phyloP scores from a whole-genome alignment of 2,797 vertebrate genomes.

The Poeciliopsis turneri region DNA sequence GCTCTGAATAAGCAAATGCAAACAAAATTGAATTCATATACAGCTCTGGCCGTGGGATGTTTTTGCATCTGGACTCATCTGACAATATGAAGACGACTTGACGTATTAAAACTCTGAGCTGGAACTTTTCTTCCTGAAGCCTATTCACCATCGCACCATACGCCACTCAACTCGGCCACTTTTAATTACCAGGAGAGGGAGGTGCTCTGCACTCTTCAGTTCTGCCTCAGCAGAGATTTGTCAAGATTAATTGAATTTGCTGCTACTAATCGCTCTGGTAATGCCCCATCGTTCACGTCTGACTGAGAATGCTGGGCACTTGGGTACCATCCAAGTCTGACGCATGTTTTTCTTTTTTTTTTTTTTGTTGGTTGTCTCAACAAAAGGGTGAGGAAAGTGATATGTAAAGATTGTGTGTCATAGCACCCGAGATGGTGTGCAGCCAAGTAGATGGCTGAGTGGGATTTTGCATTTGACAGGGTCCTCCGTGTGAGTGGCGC shows the following conservation, averaged over 20 bases:
- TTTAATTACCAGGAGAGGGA: constrained; percentile 83
- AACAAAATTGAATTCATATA: constrained; percentile 2
- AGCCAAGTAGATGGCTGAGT: constrained; percentile 42
- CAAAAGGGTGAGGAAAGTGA: constrained; percentile 54
- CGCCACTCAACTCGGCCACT: constrained; percentile 75
- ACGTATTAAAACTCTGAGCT: constrained; percentile 71
- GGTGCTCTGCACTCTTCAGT: constrained; percentile 65
- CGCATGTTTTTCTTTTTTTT: constrained; percentile 36
- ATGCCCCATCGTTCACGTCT: constrained; percentile 77
- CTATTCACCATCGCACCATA: constrained; percentile 64
- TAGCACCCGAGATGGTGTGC: constrained; percentile 41
- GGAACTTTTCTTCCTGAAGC: constrained; percentile 69
- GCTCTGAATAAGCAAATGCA: constrained; percentile 19
- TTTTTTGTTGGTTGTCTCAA: constrained; percentile 45
- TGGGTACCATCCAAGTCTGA: constrained; percentile 57
- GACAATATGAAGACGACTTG: constrained; percentile 70
- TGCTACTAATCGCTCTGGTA: constrained; percentile 79
- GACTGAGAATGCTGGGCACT: constrained; percentile 61
- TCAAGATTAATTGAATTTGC: constrained; percentile 86
- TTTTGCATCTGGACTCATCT: constrained; percentile 52
- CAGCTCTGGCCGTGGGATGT: constrained; percentile 20
- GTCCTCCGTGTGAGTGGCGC: constrained; percentile 49
- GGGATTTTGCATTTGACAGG: constrained; percentile 59
- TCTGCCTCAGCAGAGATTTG: constrained; percentile 84
- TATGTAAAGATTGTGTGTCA: constrained; percentile 53